These are phyloP conservation scores for Apotomis turbidana DNA, from an alignment of 2,888 invertebrate species.

Conservation along the genomic window DNA sequence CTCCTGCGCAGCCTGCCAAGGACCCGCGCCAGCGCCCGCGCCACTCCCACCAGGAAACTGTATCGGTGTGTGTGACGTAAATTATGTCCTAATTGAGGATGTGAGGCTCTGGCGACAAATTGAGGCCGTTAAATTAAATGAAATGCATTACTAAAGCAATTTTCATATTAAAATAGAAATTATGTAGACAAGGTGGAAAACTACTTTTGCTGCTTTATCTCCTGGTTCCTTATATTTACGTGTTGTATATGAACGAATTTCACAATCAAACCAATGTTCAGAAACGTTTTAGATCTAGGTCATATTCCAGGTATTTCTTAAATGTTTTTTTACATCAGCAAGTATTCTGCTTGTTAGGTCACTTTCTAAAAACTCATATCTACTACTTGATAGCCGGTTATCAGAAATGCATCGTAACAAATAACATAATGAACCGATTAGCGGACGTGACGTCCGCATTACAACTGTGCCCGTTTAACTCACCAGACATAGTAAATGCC, in stretches of 20 bases:
- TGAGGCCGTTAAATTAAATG: constrained; percentile 22
- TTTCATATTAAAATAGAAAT: background rate
- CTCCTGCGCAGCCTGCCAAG: constrained; percentile 50
- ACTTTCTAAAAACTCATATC: too few species aligned
- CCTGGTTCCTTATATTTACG: too few species aligned
- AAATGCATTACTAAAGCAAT: constrained; percentile 14
- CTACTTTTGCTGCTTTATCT: too few species aligned
- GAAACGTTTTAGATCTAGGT: too few species aligned
- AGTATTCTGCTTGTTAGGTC: too few species aligned
- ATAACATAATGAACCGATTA: background rate
- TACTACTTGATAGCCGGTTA: background rate
- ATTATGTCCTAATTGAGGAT: constrained; percentile 34
- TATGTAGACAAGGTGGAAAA: too few species aligned
- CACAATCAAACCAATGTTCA: too few species aligned
- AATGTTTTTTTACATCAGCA: too few species aligned
- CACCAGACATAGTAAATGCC: constrained; percentile 5
- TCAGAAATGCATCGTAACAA: background rate
- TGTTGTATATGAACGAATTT: too few species aligned
- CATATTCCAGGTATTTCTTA: too few species aligned
- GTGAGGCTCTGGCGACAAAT: constrained; percentile 31
- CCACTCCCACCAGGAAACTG: constrained; percentile 42
- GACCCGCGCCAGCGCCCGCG: constrained; percentile 58
- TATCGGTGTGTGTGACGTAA: constrained; percentile 21
- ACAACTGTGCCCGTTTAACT: constrained; percentile 8
- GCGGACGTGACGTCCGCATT: background rate